Base-by-base conservation (phyloP, 2,888 invertebrate genomes). In the Drosophila austrosaltans region DNA sequence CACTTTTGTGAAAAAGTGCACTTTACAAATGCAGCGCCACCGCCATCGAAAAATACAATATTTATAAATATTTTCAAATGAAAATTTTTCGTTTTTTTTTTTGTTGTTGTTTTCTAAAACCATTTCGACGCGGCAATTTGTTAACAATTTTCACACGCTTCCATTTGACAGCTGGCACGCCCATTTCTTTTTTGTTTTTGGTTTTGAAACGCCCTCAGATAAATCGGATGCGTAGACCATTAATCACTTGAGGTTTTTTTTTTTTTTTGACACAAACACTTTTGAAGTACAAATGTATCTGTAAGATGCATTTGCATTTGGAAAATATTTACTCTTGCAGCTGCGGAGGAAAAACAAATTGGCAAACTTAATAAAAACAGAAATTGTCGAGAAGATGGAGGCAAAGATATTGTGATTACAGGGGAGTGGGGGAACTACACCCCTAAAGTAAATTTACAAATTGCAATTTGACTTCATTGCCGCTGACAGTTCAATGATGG, bases 121-220 rank as follows among this genome's bases (percentile, higher is more conserved):
- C 76, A 69, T 85, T 84, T 89, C 82, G 85, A 76, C 85, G 77
- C 87, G 72, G 78, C 82, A 87, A 89, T 85, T 85, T 85, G 89
- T 87, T 85, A 87, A 79, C 78, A 72, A 87, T 84, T 87, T 89
- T 84, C 89, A 84, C 83, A 84, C 83, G 71, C 75, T 39, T 72
- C 71, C 73, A 73, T 69, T 69, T 86, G 88, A 85, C 88, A 82
- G 88, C 85, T 61, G 25, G 56, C 57, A 60, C 62, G 60, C 48
- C 65, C 53, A 48, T 22, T 12, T 16, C 16, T 16, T 16, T 16
- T 16, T 16, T 16, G 16, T 16, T 16, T 16, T 16, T 16, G 16
- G 16, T 16, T 16, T 53, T 20, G 20, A 25, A 48, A 60, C 30
- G 16, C 69, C 77, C 75, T 75, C 72, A 60, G 84, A 82, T 88